A percentile compares a stretch with the other conserved stretches of the same genome.
Conservation (phyloP, 2,888 invertebrate genomes). For the Galeruca laticollis region DNA sequence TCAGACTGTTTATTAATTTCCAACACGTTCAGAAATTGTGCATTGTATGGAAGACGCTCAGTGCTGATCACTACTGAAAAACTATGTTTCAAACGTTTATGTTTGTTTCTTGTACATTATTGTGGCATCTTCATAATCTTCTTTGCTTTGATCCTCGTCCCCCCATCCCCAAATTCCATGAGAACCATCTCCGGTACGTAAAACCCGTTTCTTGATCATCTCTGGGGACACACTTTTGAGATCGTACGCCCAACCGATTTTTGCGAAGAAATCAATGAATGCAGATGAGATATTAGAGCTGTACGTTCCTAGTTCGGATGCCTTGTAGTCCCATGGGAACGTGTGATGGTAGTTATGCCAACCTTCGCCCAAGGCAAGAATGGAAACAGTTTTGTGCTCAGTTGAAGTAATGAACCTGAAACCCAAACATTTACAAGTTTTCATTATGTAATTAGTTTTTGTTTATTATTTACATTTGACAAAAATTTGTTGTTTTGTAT, state of each 20-base stretch:
- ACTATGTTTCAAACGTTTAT: constrained; percentile 6
- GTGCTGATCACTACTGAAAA: too few relatives aligned
- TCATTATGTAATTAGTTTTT: too few relatives aligned
- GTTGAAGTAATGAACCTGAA: constrained; percentile 78
- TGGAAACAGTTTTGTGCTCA: constrained; percentile 79
- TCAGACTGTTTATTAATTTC: too few relatives aligned
- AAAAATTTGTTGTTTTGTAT: too few relatives aligned
- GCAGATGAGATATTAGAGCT: constrained; percentile 78
- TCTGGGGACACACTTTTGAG: constrained; percentile 73
- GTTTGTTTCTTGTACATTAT: constrained; percentile 56
- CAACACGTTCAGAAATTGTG: too few relatives aligned
- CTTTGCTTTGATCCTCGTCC: constrained; percentile 73
- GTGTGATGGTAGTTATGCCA: constrained; percentile 90
- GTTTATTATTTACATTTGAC: too few relatives aligned
- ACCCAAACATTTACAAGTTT: too few relatives aligned
- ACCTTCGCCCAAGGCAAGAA: constrained; percentile 84
- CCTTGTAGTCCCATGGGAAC: constrained; percentile 73
- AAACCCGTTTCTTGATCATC: constrained; percentile 71
- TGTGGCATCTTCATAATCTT: constrained; percentile 60
- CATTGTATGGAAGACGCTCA: too few relatives aligned
- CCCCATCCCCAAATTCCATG: constrained; percentile 82
- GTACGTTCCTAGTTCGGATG: constrained; percentile 66
- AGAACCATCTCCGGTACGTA: constrained; percentile 73
- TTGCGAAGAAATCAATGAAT: constrained; percentile 84
- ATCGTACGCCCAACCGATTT: constrained; percentile 86